Evolutionary conservation across 2,113 vertebrate species (phyloP).

Genomic region (Anarrhichthys ocellatus): DNA sequence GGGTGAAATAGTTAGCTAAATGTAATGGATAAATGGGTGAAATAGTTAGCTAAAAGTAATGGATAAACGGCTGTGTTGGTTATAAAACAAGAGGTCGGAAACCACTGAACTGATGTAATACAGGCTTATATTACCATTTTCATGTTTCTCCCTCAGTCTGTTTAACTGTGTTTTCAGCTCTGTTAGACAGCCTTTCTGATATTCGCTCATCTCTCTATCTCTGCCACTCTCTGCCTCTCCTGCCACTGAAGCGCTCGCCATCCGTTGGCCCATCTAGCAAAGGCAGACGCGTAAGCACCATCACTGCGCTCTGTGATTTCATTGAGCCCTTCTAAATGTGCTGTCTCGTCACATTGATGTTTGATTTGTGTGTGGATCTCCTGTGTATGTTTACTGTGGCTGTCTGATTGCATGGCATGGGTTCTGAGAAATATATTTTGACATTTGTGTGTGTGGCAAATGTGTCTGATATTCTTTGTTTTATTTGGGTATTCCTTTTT

Average conservation of each 20-base stretch:
- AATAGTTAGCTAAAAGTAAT: not conserved
- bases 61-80: not conserved
- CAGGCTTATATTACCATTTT: not conserved
- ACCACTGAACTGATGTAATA: not conserved
- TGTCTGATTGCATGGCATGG: constrained; percentile 63
- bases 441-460: not conserved
- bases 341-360: constrained; percentile 14
- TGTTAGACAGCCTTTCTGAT: constrained; percentile 52
- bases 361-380: constrained; percentile 1
- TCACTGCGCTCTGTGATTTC: constrained; percentile 73
- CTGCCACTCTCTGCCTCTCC: constrained; percentile 73
- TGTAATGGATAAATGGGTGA: not conserved
- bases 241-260: constrained; percentile 90
- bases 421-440: not conserved
- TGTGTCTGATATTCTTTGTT: not conserved
- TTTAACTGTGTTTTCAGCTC: constrained; percentile 49
- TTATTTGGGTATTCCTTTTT: constrained; percentile 24
- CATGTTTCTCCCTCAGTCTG: constrained; percentile 21
- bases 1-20: not conserved
- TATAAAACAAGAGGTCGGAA: constrained; percentile 11
- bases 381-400: constrained; percentile 22
- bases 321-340: constrained; percentile 30
- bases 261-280: constrained; percentile 95
- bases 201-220: constrained; percentile 81
- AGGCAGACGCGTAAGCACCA: constrained; percentile 99